A percentile compares a stretch with the other conserved stretches of the same genome.
phyloP scores from a whole-genome alignment of 1,140 invertebrate species.

The Lepidotrigona ventralis region DNA sequence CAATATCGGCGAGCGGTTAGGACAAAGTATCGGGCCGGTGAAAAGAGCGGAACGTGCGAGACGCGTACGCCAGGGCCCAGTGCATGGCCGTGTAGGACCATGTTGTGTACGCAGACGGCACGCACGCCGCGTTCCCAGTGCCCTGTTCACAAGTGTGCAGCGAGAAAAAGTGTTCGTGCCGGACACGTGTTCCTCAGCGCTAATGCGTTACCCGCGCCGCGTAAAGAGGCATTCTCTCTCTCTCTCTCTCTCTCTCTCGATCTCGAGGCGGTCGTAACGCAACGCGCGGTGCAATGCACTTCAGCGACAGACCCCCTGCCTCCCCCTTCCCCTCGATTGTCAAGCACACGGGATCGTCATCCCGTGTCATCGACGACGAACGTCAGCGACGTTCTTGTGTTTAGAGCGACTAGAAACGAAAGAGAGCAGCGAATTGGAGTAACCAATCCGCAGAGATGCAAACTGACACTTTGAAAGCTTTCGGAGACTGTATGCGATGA shows the following conservation, averaged over 20 bases:
- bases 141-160: slow-evolving; percentile 69
- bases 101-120: slow-evolving; percentile 69
- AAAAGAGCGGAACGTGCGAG: slow-evolving; percentile 37
- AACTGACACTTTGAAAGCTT: too few relatives aligned
- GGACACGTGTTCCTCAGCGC: slow-evolving; percentile 65
- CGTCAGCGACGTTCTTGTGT: too few relatives aligned
- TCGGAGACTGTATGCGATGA: too few relatives aligned
- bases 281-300: slow-evolving; percentile 41
- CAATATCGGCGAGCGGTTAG: slow-evolving; percentile 28
- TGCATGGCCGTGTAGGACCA: neutral
- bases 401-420: too few relatives aligned
- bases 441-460: too few relatives aligned
- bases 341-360: too few relatives aligned
- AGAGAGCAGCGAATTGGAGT: too few relatives aligned
- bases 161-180: slow-evolving; percentile 64
- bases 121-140: slow-evolving; percentile 64
- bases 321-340: too few relatives aligned
- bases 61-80: neutral
- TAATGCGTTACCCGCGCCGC: slow-evolving; percentile 55
- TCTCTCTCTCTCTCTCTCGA: too few relatives aligned
- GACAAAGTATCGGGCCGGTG: slow-evolving; percentile 65
- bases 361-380: too few relatives aligned
- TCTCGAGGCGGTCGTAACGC: slow-evolving; percentile 49
- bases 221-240: slow-evolving; percentile 51
- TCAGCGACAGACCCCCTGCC: neutral